phyloP scores from a whole-genome alignment of 2,113 vertebrate species.

The Puma concolor region DNA sequence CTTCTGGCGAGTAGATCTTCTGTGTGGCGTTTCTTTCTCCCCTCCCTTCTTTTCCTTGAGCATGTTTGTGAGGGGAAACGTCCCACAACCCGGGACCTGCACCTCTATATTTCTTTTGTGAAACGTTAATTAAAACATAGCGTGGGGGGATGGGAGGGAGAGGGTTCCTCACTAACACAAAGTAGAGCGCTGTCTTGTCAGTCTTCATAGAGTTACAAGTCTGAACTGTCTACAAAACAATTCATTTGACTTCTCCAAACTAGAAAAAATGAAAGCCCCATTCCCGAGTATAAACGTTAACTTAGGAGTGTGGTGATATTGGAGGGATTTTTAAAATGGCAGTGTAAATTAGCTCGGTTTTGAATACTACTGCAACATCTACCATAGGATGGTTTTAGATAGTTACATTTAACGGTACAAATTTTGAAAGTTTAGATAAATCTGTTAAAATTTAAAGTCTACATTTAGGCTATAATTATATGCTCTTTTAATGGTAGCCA shows the following conservation, averaged over 20 bases:
- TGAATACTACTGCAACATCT: neutral
- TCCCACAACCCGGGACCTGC: neutral
- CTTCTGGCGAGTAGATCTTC: neutral
- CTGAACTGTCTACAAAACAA: neutral
- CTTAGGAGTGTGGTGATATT: neutral
- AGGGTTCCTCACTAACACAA: neutral
- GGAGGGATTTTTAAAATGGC: neutral
- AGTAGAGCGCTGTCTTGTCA: neutral
- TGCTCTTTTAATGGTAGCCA: slow-evolving; percentile 58
- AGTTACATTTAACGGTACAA: neutral
- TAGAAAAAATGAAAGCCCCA: neutral
- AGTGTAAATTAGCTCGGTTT: neutral
- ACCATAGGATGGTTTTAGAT: neutral
- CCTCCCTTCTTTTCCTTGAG: neutral
- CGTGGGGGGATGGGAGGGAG: too few relatives aligned
- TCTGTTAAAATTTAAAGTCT: slow-evolving; percentile 66
- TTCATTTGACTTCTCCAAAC: slow-evolving; percentile 4
- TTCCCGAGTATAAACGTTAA: neutral
- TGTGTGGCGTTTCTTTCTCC: neutral
- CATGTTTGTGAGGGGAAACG: neutral
- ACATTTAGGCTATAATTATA: slow-evolving; percentile 66
- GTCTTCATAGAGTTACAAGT: neutral
- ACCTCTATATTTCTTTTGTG: neutral
- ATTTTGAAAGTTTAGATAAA: slow-evolving; percentile 68
- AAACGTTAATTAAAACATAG: neutral